Percentiles rank a stretch among this genome's conserved stretches.
phyloP scores from a whole-genome alignment of 2,888 invertebrate genomes.

The Automeris io region DNA sequence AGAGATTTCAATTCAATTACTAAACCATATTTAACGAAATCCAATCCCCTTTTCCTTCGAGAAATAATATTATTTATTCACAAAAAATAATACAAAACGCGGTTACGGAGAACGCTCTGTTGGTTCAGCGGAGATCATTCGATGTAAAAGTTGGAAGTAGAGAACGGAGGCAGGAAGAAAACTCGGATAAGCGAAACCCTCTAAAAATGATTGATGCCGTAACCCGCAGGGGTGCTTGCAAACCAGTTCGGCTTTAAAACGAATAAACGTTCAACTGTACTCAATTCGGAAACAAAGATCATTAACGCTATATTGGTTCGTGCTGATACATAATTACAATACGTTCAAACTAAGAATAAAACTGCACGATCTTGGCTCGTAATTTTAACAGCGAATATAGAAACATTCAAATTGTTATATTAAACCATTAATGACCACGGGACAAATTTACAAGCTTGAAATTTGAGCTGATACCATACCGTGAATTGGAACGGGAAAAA shows the following conservation, averaged over 20 bases:
- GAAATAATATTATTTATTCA: conserved; percentile 77
- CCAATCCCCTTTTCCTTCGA: conserved; percentile 73
- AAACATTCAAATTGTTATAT: too few species aligned
- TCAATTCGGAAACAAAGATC: conserved; percentile 69
- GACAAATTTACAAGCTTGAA: too few species aligned
- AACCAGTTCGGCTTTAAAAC: conserved; percentile 59
- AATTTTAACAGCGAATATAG: too few species aligned
- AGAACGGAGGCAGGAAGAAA: conserved; percentile 66
- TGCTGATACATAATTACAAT: conserved; percentile 56
- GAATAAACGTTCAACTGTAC: conserved; percentile 70
- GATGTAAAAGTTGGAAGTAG: conserved; percentile 66
- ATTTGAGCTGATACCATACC: too few species aligned
- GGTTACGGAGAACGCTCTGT: conserved; percentile 66
- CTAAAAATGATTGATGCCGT: conserved; percentile 77
- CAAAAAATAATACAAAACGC: conserved; percentile 75
- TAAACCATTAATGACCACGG: too few species aligned
- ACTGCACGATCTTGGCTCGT: too few species aligned
- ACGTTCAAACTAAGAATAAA: too few species aligned
- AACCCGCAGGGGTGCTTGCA: conserved; percentile 46
- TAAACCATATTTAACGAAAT: conserved; percentile 78
- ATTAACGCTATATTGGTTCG: conserved; percentile 64
- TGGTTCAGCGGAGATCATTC: conserved; percentile 74
- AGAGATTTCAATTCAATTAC: conserved; percentile 78
- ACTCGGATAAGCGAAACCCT: conserved; percentile 76
- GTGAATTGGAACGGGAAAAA: too few species aligned